Evolutionary conservation across 1,140 invertebrate genomes (phyloP), one percentile per base, ranked within the genome.

Genomic region (Orussus abietinus): DNA sequence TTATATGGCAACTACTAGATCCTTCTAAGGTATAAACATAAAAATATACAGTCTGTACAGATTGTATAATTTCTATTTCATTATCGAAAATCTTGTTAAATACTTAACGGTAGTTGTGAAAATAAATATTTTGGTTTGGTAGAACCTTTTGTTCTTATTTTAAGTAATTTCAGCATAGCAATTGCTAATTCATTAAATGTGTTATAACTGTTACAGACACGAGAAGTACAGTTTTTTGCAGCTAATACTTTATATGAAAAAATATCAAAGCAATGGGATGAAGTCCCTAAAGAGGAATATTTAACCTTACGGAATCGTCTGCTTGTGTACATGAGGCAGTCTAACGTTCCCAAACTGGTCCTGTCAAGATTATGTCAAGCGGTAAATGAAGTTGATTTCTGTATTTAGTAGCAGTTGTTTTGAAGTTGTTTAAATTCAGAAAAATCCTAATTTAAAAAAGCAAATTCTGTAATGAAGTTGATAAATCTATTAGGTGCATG

Each of bases 191-290:
- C 9, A 34, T 42, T n/a, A 25, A 26, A 42, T 13, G 31, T 44
- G 21, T 35, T 51, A 19, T 42, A 3, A 33, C 11, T 43, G 17
- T 73, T 78, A 36, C 62, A 94, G 90, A 74, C 80, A 29, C 79
- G 82, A 38, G 90, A 94, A 75, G 84, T 92, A 3, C 90, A 94
- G 68, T 95, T 91, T 74, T 96, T 92, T 80, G 92, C 86, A 40
- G 91, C 92, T 5, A 90, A 84, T 34, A 91, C 89, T 32, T 67
- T 96, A 25, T 86, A 95, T 56, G 79, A 82, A 0, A 96, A 96
- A 72, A 80, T 96, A 22, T 81, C 88, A 46, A 85, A 87, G 63
- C 83, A 83, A 59, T 95, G 88, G 88, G 73, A 80, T 57, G 88
- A 94, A 75, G 77, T 96, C 19, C 89, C 90, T 15, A 62, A 74